Conservation (phyloP, 2,797 vertebrate species). For the Dipus sagitta region DNA sequence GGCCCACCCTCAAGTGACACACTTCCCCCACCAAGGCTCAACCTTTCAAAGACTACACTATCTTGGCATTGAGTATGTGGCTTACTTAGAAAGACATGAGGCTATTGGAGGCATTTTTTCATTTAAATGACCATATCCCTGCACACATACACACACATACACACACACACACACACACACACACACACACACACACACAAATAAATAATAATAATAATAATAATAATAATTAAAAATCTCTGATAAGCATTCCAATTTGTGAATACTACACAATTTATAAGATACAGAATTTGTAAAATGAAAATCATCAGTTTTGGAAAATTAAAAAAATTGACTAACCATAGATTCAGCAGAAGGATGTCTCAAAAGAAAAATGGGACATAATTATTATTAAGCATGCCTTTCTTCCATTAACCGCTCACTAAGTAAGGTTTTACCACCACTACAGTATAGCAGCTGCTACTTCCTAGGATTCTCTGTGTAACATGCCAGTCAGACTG, state of each 20-base stretch:
- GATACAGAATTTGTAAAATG: constrained; percentile 11
- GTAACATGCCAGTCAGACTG: background rate
- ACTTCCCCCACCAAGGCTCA: no score
- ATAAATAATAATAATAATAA: no score
- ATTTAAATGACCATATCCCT: no score
- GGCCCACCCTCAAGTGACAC: no score
- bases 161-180: no score
- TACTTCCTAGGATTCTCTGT: background rate
- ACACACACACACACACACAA: no score
- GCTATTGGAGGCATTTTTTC: no score
- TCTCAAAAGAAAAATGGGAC: background rate
- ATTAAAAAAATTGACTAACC: background rate
- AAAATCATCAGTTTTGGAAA: constrained; percentile 22
- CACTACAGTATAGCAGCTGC: background rate
- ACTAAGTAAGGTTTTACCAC: background rate
- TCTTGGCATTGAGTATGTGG: no score
- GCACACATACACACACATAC: no score
- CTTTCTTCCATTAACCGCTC: background rate
- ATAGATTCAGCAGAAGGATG: background rate
- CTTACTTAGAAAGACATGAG: no score
- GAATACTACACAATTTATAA: background rate
- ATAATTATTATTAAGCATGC: background rate
- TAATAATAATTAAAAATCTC: no score
- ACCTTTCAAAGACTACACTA: no score
- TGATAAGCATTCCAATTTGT: background rate